Evolutionary conservation across 2,113 vertebrate genomes (phyloP).

Genomic region (Takifugu bimaculatus): DNA sequence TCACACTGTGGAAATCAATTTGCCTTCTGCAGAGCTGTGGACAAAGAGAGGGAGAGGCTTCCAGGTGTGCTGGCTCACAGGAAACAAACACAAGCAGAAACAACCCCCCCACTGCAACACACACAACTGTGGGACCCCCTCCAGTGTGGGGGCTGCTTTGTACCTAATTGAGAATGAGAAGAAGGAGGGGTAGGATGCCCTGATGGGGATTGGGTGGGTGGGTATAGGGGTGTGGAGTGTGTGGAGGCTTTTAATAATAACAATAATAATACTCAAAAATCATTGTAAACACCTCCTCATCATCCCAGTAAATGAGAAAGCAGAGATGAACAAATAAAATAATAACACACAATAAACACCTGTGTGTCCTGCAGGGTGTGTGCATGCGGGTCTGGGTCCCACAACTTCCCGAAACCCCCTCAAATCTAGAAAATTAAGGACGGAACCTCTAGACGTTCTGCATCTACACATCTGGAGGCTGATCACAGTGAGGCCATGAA

Average conservation of each 20-base stretch:
- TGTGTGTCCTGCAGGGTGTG: slow-evolving; percentile 5
- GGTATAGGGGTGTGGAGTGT: no score
- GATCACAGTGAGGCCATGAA: neutral
- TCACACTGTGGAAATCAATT: slow-evolving; percentile 99
- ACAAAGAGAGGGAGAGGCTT: slow-evolving; percentile 83
- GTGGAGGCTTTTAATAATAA: no score
- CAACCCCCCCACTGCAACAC: neutral
- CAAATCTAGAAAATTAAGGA: neutral
- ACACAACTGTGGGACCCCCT: neutral
- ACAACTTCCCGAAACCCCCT: slow-evolving; percentile 26
- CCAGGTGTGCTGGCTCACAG: slow-evolving; percentile 55
- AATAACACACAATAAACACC: slow-evolving; percentile 8
- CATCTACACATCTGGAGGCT: neutral
- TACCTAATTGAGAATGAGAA: neutral
- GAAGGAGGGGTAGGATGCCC: neutral
- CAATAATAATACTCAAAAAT: no score
- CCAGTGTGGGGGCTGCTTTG: rapidly evolving
- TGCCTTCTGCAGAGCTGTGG: slow-evolving; percentile 87
- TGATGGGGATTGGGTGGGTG: slow-evolving; percentile 20
- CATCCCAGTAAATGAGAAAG: no score
- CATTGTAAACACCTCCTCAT: no score
- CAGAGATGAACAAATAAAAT: neutral
- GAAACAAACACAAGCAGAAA: slow-evolving; percentile 42
- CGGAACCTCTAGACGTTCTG: no score
- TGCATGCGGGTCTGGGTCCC: slow-evolving; percentile 21